A percentile compares a stretch with the other conserved stretches of the same genome.
phyloP scores from a whole-genome alignment of 1,140 invertebrate species.

The Sipha flava region DNA sequence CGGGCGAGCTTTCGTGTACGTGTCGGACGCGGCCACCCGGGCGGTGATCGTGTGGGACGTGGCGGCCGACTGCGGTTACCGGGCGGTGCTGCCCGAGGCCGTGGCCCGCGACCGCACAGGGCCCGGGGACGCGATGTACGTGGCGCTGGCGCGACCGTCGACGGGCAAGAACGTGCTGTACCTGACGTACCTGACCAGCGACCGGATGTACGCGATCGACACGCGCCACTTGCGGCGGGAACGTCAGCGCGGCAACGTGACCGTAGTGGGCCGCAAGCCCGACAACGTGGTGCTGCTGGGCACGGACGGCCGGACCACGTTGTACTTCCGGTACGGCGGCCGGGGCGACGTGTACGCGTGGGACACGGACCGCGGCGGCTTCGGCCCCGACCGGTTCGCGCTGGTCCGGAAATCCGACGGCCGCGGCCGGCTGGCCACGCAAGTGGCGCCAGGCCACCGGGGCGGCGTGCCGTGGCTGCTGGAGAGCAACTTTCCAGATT shows the following conservation, averaged over 20 bases:
- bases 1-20: conserved; percentile 47
- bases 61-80: conserved; percentile 46
- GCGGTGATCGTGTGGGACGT: conserved; percentile 58
- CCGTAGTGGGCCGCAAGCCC: conserved; percentile 50
- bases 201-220: conserved; percentile 51
- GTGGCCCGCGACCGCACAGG: conserved; percentile 41
- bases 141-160: conserved; percentile 46
- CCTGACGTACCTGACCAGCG: conserved; percentile 52
- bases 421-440: conserved; percentile 51
- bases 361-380: conserved; percentile 51
- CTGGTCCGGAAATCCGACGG: conserved; percentile 52
- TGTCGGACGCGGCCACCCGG: conserved; percentile 54
- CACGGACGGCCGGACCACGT: conserved; percentile 49
- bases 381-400: conserved; percentile 49
- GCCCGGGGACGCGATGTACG: conserved; percentile 51
- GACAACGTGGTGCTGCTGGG: conserved; percentile 51
- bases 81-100: conserved; percentile 41
- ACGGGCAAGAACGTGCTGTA: conserved; percentile 49
- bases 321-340: conserved; percentile 51
- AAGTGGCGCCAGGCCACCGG: conserved; percentile 51
- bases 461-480: conserved; percentile 53
- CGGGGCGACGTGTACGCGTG: conserved; percentile 54
- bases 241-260: conserved; percentile 45
- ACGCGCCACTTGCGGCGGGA: conserved; percentile 47
- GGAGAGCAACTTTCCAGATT: conserved; percentile 58